Base-by-base conservation (phyloP, 2,113 vertebrate genomes). In the Alaudala cheleensis region DNA sequence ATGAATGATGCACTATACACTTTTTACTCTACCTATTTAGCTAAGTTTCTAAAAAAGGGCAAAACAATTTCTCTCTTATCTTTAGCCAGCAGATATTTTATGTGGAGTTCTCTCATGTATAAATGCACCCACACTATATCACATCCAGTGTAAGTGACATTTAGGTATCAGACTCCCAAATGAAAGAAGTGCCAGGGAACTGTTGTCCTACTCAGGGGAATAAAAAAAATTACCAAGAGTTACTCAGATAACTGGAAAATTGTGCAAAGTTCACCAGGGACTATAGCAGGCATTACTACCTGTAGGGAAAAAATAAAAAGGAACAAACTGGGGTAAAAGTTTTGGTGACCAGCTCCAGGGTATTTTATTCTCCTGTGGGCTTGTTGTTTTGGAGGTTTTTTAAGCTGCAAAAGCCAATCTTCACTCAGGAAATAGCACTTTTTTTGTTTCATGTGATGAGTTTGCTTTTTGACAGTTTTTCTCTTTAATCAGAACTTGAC, bases 401-500 rank as follows among this genome's bases (percentile, higher is more conserved):
- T 10, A 56, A 86, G 74, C 14, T 60, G 24, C 33, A 37, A 69
- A 70, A 86, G 21, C 15, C 60, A 42, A 4, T 85, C 39, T 64
- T 81, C 33, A 61, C 31, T 45, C 45, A 95, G 73, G 78, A 97
- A 94, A 77, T 10, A 56, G 44, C 22, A 16, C 50, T 81, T 81
- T 77, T 77, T 91, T 79, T 29, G 72, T 92, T 91, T 69, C 18
- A 0, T 44, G 39, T 45, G 83, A 92, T 69, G 62, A 93, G 82
- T 88, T 93, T 87, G 56, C 94, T 69, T 95, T 93, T 62, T 64
- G 81, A 81, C 94, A 89, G 87, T 66, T 93, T 94, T 94, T 92
- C 9, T n/a, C 70, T 89, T 92, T 96, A 93, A 97, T 97, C 81
- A 86, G 77, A 95, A 77, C 96, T 95, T 80, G 37, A 90, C 94